Evolutionary conservation across 2,888 invertebrate genomes (phyloP), one percentile per base, ranked within the genome.

Genomic region (Mesoligia furuncula): DNA sequence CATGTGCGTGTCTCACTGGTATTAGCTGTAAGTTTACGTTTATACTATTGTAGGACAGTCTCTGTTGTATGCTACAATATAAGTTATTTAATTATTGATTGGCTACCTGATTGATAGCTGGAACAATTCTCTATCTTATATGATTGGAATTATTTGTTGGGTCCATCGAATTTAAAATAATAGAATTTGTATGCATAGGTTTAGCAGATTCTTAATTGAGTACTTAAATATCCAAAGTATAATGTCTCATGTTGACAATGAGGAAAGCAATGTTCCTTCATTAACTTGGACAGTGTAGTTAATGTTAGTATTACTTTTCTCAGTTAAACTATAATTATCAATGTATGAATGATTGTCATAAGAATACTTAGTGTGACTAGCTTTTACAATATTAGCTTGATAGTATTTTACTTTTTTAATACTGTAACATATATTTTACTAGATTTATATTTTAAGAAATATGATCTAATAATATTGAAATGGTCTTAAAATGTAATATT

Each of bases 1-100:
- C 93, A 93, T 90, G 74, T 89, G 87, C 87, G 87, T 90, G 89
- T 91, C 86, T 90, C 90, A 92, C 90, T 90, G 90, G 90, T 92
- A 86, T 90, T 92, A 91, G 88, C 48, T 86, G 86, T 91, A 90
- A 90, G 89, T 83, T 79, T 81, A 84, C 20, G 64, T 85, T 87
- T 79, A 66, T 79, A 80, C 64, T 79, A 65, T 73, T 76, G 27
- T 80, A 80, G 68, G 31, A 73, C 67, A 61, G 75, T 68, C 27
- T 80, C 80, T 75, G 80, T 83, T 83, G 84, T 80, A 77, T 77
- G 79, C 79, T 75, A 66, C 48, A 77, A 65, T 77, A 67, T 79
- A 73, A 76, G 67, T 68, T 64, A 72, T 71, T 77, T 39, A 68
- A 68, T 66, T 74, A 73, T 61, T 78, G 64, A 68, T 81, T 73